Conservation (phyloP, 2,797 vertebrate species). For the Pseudochromis fuscus region DNA sequence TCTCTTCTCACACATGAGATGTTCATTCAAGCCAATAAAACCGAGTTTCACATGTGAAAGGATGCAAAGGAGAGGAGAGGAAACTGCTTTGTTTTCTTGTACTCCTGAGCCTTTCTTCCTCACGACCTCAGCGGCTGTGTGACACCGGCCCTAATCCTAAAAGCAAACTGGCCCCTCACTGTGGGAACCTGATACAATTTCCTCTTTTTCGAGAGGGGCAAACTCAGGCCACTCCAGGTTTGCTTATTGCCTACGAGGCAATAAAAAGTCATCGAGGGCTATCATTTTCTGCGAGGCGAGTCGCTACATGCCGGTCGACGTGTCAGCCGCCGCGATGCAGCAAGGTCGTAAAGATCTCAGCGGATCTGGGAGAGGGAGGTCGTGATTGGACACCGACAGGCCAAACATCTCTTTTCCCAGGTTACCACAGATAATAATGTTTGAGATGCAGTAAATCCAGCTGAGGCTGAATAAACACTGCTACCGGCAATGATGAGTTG, state of each 20-base stretch:
- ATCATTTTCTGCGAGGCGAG: conserved; percentile 85
- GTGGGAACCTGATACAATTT: conserved; percentile 93
- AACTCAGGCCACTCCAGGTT: conserved; percentile 79
- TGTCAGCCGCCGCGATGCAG: conserved; percentile 84
- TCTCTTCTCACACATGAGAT: conserved; percentile 67
- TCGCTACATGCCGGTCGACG: conserved; percentile 86
- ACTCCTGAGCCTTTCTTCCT: conserved; percentile 82
- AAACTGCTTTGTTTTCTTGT: conserved; percentile 72
- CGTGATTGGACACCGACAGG: conserved; percentile 78
- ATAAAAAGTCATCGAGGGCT: conserved; percentile 91
- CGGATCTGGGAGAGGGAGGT: conserved; percentile 77
- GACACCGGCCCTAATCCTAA: conserved; percentile 89
- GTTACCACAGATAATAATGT: conserved; percentile 85
- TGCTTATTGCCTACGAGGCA: conserved; percentile 88
- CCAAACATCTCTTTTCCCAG: conserved; percentile 80
- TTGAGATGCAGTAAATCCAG: conserved; percentile 70
- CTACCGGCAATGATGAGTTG: conserved; percentile 37
- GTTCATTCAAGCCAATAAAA: conserved; percentile 72
- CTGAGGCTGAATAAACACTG: conserved; percentile 63
- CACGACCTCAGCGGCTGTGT: conserved; percentile 82
- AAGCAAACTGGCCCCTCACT: conserved; percentile 84
- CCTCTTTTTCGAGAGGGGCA: conserved; percentile 82
- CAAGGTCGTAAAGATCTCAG: conserved; percentile 86
- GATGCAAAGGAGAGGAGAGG: conserved; percentile 23
- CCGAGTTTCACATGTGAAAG: conserved; percentile 58